These are phyloP conservation scores for Dasyornis broadbenti DNA, from an alignment of 2,113 vertebrate genomes.

Conservation along the genomic window DNA sequence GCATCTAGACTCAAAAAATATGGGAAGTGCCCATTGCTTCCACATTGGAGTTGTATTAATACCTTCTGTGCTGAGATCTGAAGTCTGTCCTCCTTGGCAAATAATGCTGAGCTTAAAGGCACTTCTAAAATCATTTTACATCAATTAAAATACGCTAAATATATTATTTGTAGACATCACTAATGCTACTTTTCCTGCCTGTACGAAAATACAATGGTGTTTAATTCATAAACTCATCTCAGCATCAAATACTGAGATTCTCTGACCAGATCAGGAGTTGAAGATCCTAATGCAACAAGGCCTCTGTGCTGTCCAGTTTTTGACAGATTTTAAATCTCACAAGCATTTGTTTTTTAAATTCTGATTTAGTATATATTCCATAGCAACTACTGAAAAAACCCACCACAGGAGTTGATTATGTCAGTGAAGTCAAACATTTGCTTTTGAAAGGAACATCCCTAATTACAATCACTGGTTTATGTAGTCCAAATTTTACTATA, in stretches of 20 bases:
- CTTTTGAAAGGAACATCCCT: background rate
- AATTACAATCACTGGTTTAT: background rate
- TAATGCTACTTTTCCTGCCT: background rate
- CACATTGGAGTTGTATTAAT: background rate
- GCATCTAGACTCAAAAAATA: background rate
- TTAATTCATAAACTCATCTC: background rate
- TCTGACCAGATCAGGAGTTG: background rate
- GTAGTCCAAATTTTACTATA: background rate
- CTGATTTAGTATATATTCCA: background rate
- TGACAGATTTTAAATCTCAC: background rate
- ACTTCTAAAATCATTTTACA: background rate
- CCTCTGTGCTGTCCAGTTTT: accelerated
- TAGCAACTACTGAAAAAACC: background rate
- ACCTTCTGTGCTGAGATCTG: accelerated
- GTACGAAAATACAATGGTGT: accelerated
- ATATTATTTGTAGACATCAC: background rate
- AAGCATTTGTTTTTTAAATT: background rate
- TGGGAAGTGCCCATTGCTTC: background rate
- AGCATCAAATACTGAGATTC: background rate
- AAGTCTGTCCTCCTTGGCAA: background rate
- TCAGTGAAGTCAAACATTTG: background rate
- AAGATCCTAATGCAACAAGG: background rate
- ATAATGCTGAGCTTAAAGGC: background rate
- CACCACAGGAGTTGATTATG: background rate
- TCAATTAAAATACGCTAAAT: background rate